Conservation (phyloP, 2,888 invertebrate species). For the Melinopterus prodromus region DNA sequence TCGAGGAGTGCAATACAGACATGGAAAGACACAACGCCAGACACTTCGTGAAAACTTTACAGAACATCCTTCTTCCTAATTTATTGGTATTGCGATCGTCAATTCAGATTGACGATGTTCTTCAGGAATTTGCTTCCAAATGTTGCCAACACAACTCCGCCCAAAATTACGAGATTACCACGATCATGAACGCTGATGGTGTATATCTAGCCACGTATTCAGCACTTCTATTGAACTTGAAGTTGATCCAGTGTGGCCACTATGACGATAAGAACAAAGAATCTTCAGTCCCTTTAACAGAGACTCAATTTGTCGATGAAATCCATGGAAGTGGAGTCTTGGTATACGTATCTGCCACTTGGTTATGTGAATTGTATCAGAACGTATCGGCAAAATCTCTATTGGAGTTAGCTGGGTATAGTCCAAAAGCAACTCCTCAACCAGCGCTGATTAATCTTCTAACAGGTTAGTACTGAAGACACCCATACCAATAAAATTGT, state of each 20-base stretch:
- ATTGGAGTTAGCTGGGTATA: conserved; percentile 73
- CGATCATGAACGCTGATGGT: conserved; percentile 94
- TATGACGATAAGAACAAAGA: conserved; percentile 65
- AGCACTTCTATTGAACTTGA: conserved; percentile 82
- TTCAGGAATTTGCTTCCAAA: conserved; percentile 91
- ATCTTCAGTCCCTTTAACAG: conserved; percentile 66
- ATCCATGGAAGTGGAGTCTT: conserved; percentile 92
- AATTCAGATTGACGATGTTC: conserved; percentile 87
- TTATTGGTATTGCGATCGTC: conserved; percentile 79
- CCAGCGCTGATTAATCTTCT: conserved; percentile 77
- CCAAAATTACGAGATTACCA: conserved; percentile 69
- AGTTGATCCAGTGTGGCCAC: conserved; percentile 78
- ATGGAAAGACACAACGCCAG: conserved; percentile 87
- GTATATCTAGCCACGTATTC: conserved; percentile 92
- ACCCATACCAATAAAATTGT: neutral
- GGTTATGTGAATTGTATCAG: conserved; percentile 93
- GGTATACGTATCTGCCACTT: conserved; percentile 91
- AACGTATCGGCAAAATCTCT: conserved; percentile 80
- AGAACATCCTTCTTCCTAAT: conserved; percentile 78
- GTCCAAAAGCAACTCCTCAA: conserved; percentile 65
- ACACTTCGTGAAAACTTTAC: conserved; percentile 81
- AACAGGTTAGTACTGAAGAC: conserved; percentile 66
- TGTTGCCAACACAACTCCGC: conserved; percentile 86
- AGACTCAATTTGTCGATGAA: conserved; percentile 92
- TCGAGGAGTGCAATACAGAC: conserved; percentile 78